Conservation (phyloP, 2,797 vertebrate genomes). For the Urosaurus nigricauda region DNA sequence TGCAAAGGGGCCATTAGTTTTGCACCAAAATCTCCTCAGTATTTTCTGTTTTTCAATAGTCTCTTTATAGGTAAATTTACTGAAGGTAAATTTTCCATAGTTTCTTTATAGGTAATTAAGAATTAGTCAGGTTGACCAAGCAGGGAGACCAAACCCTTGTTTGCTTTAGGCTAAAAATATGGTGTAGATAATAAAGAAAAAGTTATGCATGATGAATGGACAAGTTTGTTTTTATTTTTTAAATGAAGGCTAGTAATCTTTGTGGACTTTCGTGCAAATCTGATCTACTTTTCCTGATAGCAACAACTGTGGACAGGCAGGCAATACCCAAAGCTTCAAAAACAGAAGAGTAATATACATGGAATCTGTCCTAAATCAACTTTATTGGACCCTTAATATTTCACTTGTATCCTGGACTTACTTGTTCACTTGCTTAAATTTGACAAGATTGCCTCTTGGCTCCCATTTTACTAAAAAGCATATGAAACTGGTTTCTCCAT, state of each 20-base stretch:
- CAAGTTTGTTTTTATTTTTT: not conserved
- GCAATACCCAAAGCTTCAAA: not conserved
- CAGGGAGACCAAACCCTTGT: not conserved
- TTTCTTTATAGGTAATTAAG: too few relatives aligned
- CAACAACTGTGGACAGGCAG: not conserved
- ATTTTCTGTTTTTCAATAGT: too few relatives aligned
- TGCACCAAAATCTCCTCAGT: too few relatives aligned
- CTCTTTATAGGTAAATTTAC: too few relatives aligned
- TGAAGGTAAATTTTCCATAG: too few relatives aligned
- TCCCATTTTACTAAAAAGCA: not conserved
- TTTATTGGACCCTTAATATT: not conserved
- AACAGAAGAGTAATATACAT: not conserved
- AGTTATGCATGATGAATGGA: not conserved
- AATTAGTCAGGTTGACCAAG: not conserved
- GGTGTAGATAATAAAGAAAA: not conserved
- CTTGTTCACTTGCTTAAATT: not conserved
- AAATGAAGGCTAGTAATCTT: not conserved
- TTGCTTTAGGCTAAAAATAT: not conserved
- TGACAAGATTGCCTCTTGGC: not conserved
- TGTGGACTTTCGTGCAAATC: not conserved
- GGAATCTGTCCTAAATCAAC: not conserved
- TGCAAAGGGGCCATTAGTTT: too few relatives aligned
- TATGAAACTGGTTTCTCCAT: not conserved
- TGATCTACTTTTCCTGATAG: not conserved
- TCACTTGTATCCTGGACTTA: not conserved